These are phyloP conservation scores for Amblyraja radiata DNA, from an alignment of 2,797 vertebrate species.

Conservation along the genomic window DNA sequence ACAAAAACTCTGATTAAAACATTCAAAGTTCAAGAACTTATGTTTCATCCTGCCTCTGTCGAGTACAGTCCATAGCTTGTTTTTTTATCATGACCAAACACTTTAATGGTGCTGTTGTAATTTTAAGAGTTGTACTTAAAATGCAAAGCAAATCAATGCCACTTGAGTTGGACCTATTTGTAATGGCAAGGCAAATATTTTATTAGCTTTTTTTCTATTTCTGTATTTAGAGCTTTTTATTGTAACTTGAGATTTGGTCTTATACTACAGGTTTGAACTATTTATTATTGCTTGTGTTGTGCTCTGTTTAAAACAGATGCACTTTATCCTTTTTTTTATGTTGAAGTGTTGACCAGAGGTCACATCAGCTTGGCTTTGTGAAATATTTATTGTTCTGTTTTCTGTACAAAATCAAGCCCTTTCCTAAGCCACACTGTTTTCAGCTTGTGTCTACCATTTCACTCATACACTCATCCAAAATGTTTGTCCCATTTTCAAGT, in stretches of 20 bases:
- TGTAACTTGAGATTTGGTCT: constrained; percentile 74
- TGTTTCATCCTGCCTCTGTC: constrained; percentile 58
- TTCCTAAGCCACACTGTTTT: constrained; percentile 71
- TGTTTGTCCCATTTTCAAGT: constrained; percentile 76
- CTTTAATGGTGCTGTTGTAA: constrained; percentile 64
- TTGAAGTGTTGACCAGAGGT: constrained; percentile 66
- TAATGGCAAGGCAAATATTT: constrained; percentile 73
- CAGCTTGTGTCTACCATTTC: constrained; percentile 77
- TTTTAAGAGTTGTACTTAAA: constrained; percentile 48
- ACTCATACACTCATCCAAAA: constrained; percentile 74
- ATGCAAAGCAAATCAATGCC: constrained; percentile 65
- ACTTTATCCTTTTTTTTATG: constrained; percentile 58
- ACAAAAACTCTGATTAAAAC: constrained; percentile 22
- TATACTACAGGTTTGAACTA: constrained; percentile 77
- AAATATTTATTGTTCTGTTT: constrained; percentile 77
- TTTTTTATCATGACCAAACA: constrained; percentile 54
- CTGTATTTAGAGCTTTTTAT: constrained; percentile 75
- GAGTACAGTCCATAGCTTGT: constrained; percentile 55
- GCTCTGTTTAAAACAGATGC: constrained; percentile 64
- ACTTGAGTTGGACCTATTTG: constrained; percentile 71
- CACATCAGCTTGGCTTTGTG: constrained; percentile 72
- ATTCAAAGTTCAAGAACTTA: constrained; percentile 50
- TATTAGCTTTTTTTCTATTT: constrained; percentile 70
- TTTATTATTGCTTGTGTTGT: constrained; percentile 77
- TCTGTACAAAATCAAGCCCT: constrained; percentile 72